These are phyloP conservation scores for Eonycteris spelaea DNA, from an alignment of 2,113 vertebrate species.

Conservation along the genomic window DNA sequence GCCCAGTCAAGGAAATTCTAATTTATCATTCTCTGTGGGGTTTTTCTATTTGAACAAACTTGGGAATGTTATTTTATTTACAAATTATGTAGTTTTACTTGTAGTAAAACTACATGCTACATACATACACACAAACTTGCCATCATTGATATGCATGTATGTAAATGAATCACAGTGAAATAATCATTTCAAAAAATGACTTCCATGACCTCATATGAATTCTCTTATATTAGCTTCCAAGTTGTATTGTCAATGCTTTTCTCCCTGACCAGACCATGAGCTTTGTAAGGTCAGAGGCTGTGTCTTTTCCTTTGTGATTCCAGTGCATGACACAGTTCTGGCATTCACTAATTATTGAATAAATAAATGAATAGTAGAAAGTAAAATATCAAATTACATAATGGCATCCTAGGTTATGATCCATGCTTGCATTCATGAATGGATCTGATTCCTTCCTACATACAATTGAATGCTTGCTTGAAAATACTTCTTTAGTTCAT, in stretches of 20 bases:
- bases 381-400: not conserved
- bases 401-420: not conserved
- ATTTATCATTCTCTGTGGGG: not conserved
- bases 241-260: not conserved
- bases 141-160: not conserved
- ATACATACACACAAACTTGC: not conserved
- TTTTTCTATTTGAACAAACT: not conserved
- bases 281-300: not conserved
- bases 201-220: not conserved
- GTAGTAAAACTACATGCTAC: not conserved
- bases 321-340: not conserved
- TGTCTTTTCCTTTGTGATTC: not conserved
- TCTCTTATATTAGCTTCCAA: not conserved
- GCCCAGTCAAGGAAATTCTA: not conserved
- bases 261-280: not conserved
- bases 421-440: not conserved
- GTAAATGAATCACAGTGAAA: not conserved
- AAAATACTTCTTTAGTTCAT: constrained; percentile 35
- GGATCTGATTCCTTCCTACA: not conserved
- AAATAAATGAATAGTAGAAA: not conserved
- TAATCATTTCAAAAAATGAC: not conserved
- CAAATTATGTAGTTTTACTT: not conserved
- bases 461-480: constrained; percentile 34
- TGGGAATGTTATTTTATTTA: not conserved
- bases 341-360: not conserved